Percentiles rank a stretch among this genome's conserved stretches.
Evolutionary conservation across 2,113 vertebrate genomes (phyloP).

Genomic region (Elephantulus edwardii): DNA sequence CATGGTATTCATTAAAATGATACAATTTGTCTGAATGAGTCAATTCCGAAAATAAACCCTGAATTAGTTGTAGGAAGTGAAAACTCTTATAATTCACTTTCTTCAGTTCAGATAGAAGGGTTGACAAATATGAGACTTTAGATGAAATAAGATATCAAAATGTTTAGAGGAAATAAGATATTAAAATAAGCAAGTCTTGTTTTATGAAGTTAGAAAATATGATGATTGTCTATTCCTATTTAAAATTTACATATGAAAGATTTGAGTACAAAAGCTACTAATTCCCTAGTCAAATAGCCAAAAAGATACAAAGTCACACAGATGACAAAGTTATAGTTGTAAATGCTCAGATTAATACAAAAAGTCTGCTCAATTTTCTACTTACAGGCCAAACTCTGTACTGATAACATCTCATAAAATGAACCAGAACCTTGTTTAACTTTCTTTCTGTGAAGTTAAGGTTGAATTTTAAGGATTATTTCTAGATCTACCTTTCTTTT

Average conservation of each 20-base stretch:
- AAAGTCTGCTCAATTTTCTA: not conserved
- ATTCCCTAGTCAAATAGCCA: no score
- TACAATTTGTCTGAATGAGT: not conserved
- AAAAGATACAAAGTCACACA: not conserved
- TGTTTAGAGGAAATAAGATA: not conserved
- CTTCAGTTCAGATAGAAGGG: not conserved
- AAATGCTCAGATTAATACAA: not conserved
- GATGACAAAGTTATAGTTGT: not conserved
- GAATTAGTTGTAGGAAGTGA: not conserved
- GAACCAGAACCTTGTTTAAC: not conserved
- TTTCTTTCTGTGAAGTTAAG: not conserved
- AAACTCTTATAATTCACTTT: not conserved
- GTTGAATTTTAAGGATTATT: not conserved
- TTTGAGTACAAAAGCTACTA: not conserved
- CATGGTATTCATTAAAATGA: not conserved
- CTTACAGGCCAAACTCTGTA: not conserved
- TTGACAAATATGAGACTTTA: not conserved
- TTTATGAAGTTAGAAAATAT: not conserved
- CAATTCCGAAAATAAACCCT: not conserved
- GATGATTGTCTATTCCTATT: not conserved
- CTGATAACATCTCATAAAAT: not conserved
- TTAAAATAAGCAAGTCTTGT: not conserved
- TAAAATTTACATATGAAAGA: not conserved
- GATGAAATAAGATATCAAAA: conserved; percentile 7
- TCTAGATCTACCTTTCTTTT: not conserved